Base-by-base conservation (phyloP, 2,797 vertebrate species). In the Lutjanus argentimaculatus region DNA sequence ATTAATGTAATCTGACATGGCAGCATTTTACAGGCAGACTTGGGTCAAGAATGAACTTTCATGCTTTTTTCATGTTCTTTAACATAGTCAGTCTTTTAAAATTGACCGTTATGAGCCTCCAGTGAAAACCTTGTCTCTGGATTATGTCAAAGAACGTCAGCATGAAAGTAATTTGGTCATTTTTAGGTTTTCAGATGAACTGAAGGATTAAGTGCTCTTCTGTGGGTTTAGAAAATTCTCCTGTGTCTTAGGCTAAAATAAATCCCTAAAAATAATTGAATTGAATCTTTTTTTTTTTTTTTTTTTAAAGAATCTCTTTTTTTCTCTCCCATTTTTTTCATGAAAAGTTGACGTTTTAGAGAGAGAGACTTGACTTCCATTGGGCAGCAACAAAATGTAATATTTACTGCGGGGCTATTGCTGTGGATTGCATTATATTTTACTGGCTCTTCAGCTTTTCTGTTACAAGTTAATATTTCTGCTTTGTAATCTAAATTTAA, bases 351-450 rank as follows among this genome's bases (percentile, higher is more conserved):
- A 30, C 15, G 1, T 43, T n/a, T 62, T 62, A 36, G 30, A 36
- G 30, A 36, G 30, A 40, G 57, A 40, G 19, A 40, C 17, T 7
- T n/a, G 36, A 5, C 22, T 46, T 64, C 6, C 2, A 30, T 6
- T 43, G 40, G 51, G 45, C 52, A 12, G n/a, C 7, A 7, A 53
- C 36, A 21, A 52, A 73, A 62, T 63, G 7, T 45, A 30, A 2
- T 14, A 57, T 53, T 61, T 59, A 22, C 19, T 61, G 55, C 19
- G 51, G 66, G 17, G 16, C 3, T 59, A 40, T 40, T 61, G 21
- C 45, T 40, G 53, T 53, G 17, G 22, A 78, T 57, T 52, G 9
- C 19, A 55, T 48, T 36, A n/a, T 14, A 66, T 66, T 51, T 30
- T 7, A 65, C 19, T 45, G 8, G 9, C 42, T 14, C 2, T 10